Evolutionary conservation across 2,797 vertebrate genomes (phyloP), one percentile per base, ranked within the genome.

Genomic region (Carduelis carduelis): DNA sequence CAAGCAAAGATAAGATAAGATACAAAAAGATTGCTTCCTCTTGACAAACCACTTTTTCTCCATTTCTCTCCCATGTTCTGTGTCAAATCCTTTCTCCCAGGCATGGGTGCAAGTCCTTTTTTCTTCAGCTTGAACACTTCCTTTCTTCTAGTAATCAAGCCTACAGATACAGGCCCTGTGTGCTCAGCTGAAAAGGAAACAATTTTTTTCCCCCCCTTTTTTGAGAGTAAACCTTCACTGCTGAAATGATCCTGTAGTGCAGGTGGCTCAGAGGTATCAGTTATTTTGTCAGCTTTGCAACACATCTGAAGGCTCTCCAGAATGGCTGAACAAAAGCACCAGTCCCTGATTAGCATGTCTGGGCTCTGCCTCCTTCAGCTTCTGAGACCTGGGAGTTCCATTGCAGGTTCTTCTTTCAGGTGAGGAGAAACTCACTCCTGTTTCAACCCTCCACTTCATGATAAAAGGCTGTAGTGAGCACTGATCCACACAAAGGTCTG

Each of bases 111-210:
- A 90, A 86, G 12, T 15, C 26, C 32, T 77, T 37, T 87, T 70
- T 71, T 57, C 75, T 75, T 89, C 55, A 80, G 13, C 64, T 35
- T 80, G 56, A 87, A 65, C 2, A 1, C 57, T 89, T 92, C 56
- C 8, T 61, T 90, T 87, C 44, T 64, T 89, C 30, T 69, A 44
- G 43, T 55, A 92, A 70, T 83, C 43, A 93, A 55, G 32, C 57
- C 37, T 89, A 70, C 39, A 92, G 49, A 78, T 69, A 56, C 0
- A 85, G 49, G 12, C 78, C 15, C 30, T 57, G 18, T 87, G 49
- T 83, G 60, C 57, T 94, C 57, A 74, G 69, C 75, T 94, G 78
- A 70, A 94, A 90, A 90, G 39, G 71, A 93, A 89, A 74, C 27
- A 27, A 26, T n/a, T n/a, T 23, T n/a, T 23, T 37, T 57, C 80